Base-by-base conservation (phyloP, 2,113 vertebrate genomes). In the Ursus arctos region DNA sequence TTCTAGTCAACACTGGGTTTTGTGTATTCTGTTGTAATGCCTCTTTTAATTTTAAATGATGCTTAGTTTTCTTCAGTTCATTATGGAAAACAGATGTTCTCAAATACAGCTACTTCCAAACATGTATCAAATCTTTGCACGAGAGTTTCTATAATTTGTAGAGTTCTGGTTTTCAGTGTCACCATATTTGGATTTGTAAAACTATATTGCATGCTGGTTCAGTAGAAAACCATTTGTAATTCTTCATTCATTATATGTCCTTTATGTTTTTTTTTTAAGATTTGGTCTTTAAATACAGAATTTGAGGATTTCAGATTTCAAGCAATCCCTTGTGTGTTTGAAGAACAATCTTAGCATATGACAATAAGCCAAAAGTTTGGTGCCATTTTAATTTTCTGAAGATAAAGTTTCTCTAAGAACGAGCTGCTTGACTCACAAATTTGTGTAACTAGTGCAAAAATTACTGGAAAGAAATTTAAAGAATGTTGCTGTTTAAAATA, bases 51-150 rank as follows among this genome's bases (percentile, higher is more conserved):
- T 85, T 91, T 76, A 96, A 85, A 40, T 2, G 28, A 81, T 61
- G 55, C 16, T 71, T 67, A 31, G 49, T 88, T 95, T 94, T 86
- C 63, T 95, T 81, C 79, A 55, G 53, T 86, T 94, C 71, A 71
- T 83, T 76, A 76, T 63, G 16, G 53, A 89, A 95, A 81, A 76
- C 36, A 57, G 55, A 94, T 90, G 18, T 95, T 92, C 82, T 82
- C 33, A 89, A 94, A 85, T 96, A 91, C 9, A 80, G 76, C 49
- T 84, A 63, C 61, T 87, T 97, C 36, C 31, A 69, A 93, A 59
- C 65, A 94, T 16, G n/a, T 59, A 67, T 65, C 88, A 5, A 91
- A 53, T 76, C 47, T 84, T 72, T 55, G 28, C 22, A 72, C 2
- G 57, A 31, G 47, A 36, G 55, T 72, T 95, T 51, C 53, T 67